Base-by-base conservation (phyloP, 2,888 invertebrate genomes). In the Trichogramma evanescens region DNA sequence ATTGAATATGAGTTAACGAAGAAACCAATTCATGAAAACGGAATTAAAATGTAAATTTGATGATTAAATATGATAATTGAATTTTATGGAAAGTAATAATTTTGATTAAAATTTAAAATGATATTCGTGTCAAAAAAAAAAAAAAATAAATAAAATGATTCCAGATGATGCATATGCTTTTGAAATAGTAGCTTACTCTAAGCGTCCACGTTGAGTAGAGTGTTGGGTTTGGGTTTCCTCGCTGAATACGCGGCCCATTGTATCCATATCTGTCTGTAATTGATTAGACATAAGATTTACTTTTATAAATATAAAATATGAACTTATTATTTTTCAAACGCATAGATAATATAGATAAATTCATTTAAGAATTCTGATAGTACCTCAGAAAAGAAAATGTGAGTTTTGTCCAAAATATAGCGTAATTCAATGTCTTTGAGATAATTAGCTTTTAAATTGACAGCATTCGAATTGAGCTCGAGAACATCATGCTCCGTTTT, bases 401-500 rank as follows among this genome's bases (percentile, higher is more conserved):
- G 91, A 0, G 97, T 95, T 77, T 94, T 95, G 77, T 92, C 89
- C 58, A 98, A 82, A 46, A 98, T 95, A 73, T 93, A 91, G 67
- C 85, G 88, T 69, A 98, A 79, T 79, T 98, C 97, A 0, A 90
- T 92, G 72, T 98, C 82, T 77, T 97, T 96, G 67, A 93, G 81
- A 75, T 84, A 95, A 78, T 96, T 97, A 68, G 89, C 89, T 79
- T 94, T 93, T 71, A 97, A 78, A 72, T 92, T 94, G 63, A 95
- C 90, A 6, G 93, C 93, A 77, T 95, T 97, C 72, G 91, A 89
- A 62, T 94, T 93, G 65, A 98, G 83, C 80, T 97, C 96, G 58
- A 92, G 83, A 67, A 98, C 88, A 79, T 98, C 97, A 68, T 91
- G 91, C 78, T 98, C 97, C 38, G 95, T 90, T 80, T 95, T 95